Conservation (phyloP, 2,113 vertebrate genomes). For the Sisor rabdophorus region DNA sequence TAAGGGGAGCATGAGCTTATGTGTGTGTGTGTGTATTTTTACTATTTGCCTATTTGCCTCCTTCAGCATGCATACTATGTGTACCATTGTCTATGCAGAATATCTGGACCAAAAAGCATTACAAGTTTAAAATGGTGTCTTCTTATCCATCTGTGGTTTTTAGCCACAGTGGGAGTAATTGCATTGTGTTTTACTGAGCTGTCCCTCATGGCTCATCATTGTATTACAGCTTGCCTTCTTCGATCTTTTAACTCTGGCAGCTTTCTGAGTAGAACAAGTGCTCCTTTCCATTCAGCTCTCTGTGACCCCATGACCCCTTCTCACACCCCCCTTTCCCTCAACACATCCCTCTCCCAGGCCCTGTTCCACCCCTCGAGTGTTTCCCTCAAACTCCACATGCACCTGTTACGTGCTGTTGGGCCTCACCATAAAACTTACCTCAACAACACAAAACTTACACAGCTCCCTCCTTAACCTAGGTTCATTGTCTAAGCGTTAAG, state of each 20-base stretch:
- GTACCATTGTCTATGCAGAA: conserved; percentile 33
- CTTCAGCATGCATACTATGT: conserved; percentile 12
- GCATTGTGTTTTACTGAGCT: conserved; percentile 67
- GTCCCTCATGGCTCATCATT: conserved; percentile 59
- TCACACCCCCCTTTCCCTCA: conserved; percentile 42
- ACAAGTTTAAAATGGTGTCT: conserved; percentile 59
- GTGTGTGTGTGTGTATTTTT: conserved; percentile 12
- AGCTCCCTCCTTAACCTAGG: conserved; percentile 59
- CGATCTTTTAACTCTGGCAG: conserved; percentile 62
- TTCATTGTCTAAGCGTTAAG: conserved; percentile 62
- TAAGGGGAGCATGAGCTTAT: conserved; percentile 37
- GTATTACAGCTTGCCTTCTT: conserved; percentile 42
- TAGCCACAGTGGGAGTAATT: conserved; percentile 76
- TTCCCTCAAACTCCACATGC: conserved; percentile 1
- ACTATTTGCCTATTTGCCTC: conserved; percentile 23
- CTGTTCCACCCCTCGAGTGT: conserved; percentile 9
- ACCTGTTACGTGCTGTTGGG: conserved; percentile 22
- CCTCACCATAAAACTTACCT: conserved; percentile 15
- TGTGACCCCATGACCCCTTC: conserved; percentile 66
- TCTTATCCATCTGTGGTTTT: conserved; percentile 64
- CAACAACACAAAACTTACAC: conserved; percentile 17
- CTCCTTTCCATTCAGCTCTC: conserved; percentile 65
- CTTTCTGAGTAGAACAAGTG: conserved; percentile 54
- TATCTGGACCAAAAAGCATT: conserved; percentile 44
- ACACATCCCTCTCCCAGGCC: conserved; percentile 34